A percentile compares a stretch with the other conserved stretches of the same genome.
Evolutionary conservation across 1,140 invertebrate genomes (phyloP).

Genomic region (Sinonovacula constricta): DNA sequence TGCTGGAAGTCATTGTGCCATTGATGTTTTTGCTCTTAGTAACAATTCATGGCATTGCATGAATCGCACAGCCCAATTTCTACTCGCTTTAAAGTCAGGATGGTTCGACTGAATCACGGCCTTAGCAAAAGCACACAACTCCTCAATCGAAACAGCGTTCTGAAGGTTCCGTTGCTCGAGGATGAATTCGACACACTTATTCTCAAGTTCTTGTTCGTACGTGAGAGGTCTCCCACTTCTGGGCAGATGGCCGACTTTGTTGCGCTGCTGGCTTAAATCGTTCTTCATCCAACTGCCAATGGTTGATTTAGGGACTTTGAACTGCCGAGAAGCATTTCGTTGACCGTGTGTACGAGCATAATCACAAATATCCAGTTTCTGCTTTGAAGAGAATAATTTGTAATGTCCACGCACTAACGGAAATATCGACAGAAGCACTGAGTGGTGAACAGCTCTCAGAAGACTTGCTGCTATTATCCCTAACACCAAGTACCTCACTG

Average conservation of each 20-base stretch:
- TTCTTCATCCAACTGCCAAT: constrained; percentile 3
- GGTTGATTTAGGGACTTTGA: neutral
- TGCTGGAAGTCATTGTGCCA: neutral
- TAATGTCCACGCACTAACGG: too few species aligned
- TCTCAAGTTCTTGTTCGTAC: neutral
- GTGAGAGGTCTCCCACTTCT: neutral
- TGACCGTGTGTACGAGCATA: neutral
- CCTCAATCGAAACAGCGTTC: neutral
- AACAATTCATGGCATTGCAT: neutral
- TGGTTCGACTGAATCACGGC: neutral
- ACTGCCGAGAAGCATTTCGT: neutral
- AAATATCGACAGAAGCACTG: too few species aligned
- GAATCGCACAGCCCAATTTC: neutral
- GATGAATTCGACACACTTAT: neutral
- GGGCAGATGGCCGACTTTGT: neutral
- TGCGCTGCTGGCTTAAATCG: neutral
- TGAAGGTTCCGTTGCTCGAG: constrained; percentile 3
- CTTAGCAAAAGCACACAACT: neutral
- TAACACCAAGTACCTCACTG: too few species aligned
- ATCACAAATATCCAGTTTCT: constrained; percentile 1
- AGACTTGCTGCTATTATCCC: too few species aligned
- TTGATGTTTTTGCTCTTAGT: neutral
- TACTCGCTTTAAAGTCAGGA: constrained; percentile 1
- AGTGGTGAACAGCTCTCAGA: too few species aligned
- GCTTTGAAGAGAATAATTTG: too few species aligned